Evolutionary conservation across 2,113 vertebrate species (phyloP).

Genomic region (Motacilla tschutschensis): DNA sequence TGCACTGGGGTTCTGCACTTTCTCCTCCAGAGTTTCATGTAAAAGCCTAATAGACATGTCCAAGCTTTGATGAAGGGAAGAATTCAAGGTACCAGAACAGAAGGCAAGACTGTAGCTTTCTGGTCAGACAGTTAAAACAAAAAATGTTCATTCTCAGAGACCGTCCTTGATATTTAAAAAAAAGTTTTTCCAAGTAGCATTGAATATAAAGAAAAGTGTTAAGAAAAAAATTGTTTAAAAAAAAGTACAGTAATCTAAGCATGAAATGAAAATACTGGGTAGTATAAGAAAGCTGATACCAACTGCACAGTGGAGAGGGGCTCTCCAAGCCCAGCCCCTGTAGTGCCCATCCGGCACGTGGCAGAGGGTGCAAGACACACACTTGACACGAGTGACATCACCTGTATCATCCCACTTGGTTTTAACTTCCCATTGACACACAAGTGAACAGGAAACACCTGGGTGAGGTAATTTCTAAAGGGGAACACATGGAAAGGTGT

Average conservation of each 20-base stretch:
- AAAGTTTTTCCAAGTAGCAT: neutral
- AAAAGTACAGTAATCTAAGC: neutral
- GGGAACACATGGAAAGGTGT: accelerated
- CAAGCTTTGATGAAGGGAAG: neutral
- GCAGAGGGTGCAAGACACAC: neutral
- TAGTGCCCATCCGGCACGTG: neutral
- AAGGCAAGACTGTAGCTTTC: neutral
- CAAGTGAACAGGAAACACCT: neutral
- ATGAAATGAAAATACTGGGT: neutral
- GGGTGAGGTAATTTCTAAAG: neutral
- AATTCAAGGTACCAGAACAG: neutral
- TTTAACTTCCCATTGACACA: neutral
- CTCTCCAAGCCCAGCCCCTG: neutral
- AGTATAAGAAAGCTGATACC: neutral
- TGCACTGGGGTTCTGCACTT: neutral
- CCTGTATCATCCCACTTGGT: accelerated
- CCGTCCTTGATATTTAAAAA: neutral
- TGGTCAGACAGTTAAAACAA: neutral
- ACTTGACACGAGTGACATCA: neutral
- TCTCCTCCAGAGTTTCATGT: neutral
- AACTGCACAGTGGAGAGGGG: neutral
- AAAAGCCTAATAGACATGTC: neutral
- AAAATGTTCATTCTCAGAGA: neutral
- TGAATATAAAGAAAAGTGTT: neutral
- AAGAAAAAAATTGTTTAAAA: neutral